Base-by-base conservation (phyloP, 2,888 invertebrate species). In the Bellardia bayeri region DNA sequence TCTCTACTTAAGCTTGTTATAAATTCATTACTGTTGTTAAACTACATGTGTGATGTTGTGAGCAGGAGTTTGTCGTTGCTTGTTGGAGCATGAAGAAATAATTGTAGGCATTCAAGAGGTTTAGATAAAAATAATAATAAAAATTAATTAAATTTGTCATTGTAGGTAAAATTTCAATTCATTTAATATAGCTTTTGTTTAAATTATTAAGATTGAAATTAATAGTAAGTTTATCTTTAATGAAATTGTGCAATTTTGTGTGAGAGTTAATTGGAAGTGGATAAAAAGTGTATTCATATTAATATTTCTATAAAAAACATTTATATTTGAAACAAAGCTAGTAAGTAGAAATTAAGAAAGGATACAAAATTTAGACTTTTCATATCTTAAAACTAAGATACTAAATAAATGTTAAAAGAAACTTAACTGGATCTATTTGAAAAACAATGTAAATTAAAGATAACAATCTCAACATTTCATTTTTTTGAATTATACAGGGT, bases 21-120 rank as follows among this genome's bases (percentile, higher is more conserved):
- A 80, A 63, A 63, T 63, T 80, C 54, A 49, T 69, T 33, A 40
- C 23, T 71, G 23, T 14, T 71, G 45, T 69, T 69, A 49, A 79
- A 61, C 42, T 64, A 40, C 23, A 42, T 51, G 66, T 40, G 37
- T 51, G 58, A 61, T 58, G n/a, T 54, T 37, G 14, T 9, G 54
- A 54, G 16, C 11, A 51, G 30, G 37, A 51, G 33, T 9, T 13
- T 49, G 42, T 68, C 11, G 66, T 23, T 37, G 51, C 14, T 51
- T 33, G n/a, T 9, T 11, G 8, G 14, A 37, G 49, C 3, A 63
- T 40, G 2, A n/a, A 51, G n/a, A 9, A n/a, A n/a, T 16, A 11
- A 33, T 30, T 30, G 30, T 14, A 30, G 14, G 45, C 13, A 16
- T 68, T 33, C 1, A 33, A 51, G 16, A 45, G 45, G 49, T 68